Evolutionary conservation across 2,888 invertebrate species (phyloP), one percentile per base, ranked within the genome.

Genomic region (Drosophila subsilvestris): DNA sequence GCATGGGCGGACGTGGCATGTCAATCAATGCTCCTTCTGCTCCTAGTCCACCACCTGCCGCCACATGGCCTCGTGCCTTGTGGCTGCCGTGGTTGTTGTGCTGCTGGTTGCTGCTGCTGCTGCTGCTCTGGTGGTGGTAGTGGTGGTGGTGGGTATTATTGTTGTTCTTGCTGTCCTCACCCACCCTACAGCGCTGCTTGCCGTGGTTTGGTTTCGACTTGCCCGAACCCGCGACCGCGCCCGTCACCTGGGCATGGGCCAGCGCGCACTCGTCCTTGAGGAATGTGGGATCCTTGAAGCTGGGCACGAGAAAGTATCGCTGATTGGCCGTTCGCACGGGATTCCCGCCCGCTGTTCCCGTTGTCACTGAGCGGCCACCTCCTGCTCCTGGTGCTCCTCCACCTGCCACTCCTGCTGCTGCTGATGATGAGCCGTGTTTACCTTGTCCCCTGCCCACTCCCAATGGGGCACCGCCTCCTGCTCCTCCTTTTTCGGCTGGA

Each of bases 261-360:
- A 92, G 76, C 62, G 91, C 91, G 76, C 91, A 92, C 76, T 92
- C 92, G 60, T 84, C 89, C 76, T 91, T 91, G 0, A 92, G 85
- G 65, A 92, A 92, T 61, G 90, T 89, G 60, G 90, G 88, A 85
- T 92, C 91, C 78, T 90, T 91, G 74, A 87, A 91, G 37, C 86
- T 86, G 58, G 90, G 83, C 1, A 89, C 77, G 54, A 91, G 75
- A 54, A 91, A 91, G 71, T 88, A 91, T 10, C 85, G 78, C 62
- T 89, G 86, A 79, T 90, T 91, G 53, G 89, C 90, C 45, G 81
- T 78, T 62, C 90, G 83, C 43, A 90, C 91, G 0, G 91, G 80
- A 79, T 91, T 91, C 12, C 59, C 67, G 25, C n/a, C 48, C 5
- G 58, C 12, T 12, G 47, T 49, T 10, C 18, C 54, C 50, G 22